phyloP scores from a whole-genome alignment of 2,113 vertebrate genomes.

The Oplegnathus fasciatus region DNA sequence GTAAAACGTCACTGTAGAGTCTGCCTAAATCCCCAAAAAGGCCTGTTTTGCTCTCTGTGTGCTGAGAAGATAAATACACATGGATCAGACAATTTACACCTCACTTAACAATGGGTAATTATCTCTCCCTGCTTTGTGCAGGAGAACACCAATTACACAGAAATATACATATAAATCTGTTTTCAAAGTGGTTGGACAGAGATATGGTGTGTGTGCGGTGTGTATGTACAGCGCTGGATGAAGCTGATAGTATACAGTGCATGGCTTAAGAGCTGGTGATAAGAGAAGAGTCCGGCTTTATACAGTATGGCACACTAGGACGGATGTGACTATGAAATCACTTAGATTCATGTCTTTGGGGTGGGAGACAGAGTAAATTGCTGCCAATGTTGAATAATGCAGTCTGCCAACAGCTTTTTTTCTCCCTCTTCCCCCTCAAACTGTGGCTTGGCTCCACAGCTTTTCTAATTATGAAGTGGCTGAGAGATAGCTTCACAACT shows the following conservation, averaged over 20 bases:
- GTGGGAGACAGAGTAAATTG: slow-evolving; percentile 68
- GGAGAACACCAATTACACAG: slow-evolving; percentile 62
- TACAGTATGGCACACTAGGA: slow-evolving; percentile 52
- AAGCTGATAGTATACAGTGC: slow-evolving; percentile 25
- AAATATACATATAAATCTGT: slow-evolving; percentile 61
- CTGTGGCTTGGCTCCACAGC: slow-evolving; percentile 68
- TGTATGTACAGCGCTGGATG: slow-evolving; percentile 26
- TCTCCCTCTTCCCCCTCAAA: slow-evolving; percentile 56
- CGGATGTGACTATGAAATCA: slow-evolving; percentile 70
- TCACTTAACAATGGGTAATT: slow-evolving; percentile 75
- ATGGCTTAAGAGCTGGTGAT: slow-evolving; percentile 35
- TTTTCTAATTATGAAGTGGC: slow-evolving; percentile 76
- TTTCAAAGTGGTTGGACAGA: slow-evolving; percentile 40
- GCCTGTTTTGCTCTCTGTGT: slow-evolving; percentile 40
- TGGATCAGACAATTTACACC: slow-evolving; percentile 67
- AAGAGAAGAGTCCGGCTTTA: slow-evolving; percentile 59
- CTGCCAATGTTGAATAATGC: slow-evolving; percentile 79
- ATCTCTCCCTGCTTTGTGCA: slow-evolving; percentile 63
- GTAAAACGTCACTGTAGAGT: slow-evolving; percentile 17
- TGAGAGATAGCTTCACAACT: slow-evolving; percentile 70
- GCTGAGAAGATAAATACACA: slow-evolving; percentile 62
- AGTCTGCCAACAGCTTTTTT: slow-evolving; percentile 71
- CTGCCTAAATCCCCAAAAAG: slow-evolving; percentile 37
- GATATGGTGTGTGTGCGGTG: neutral
- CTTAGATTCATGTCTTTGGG: slow-evolving; percentile 76